Evolutionary conservation across 2,113 vertebrate species (phyloP).

Genomic region (Dicrurus megarhynchus): DNA sequence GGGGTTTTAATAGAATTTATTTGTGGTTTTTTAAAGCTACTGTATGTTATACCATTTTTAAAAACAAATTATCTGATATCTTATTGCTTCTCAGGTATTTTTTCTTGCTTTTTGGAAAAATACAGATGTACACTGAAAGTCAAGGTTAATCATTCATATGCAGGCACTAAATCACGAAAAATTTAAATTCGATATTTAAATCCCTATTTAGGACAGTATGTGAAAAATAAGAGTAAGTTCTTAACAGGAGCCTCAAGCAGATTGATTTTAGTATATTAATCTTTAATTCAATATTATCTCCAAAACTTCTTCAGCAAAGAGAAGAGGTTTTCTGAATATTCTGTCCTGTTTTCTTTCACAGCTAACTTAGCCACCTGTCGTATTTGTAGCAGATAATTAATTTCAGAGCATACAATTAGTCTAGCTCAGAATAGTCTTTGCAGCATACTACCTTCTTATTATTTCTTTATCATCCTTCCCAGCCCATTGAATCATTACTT

Average conservation of each 20-base stretch:
- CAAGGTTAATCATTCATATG: neutral
- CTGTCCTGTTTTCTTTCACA: conserved; percentile 46
- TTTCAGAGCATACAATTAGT: conserved; percentile 44
- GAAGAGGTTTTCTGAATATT: neutral
- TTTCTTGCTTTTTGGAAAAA: neutral
- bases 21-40: neutral
- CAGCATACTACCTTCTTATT: conserved; percentile 50
- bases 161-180: neutral
- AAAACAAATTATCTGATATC: neutral
- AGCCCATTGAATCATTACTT: conserved; percentile 65
- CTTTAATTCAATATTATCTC: neutral
- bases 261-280: neutral
- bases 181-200: neutral
- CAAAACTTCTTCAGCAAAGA: neutral
- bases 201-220: neutral
- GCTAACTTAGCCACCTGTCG: conserved; percentile 34
- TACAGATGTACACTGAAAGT: neutral
- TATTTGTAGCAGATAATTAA: conserved; percentile 51
- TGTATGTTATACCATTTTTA: neutral
- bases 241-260: neutral
- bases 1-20: neutral
- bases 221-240: neutral
- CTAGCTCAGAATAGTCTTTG: conserved; percentile 37
- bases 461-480: conserved; percentile 58
- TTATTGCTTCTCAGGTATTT: neutral